A percentile compares a stretch with the other conserved stretches of the same genome.
These are phyloP conservation scores for Phylloscopus whistleri DNA, from an alignment of 2,113 vertebrate genomes.

Conservation along the genomic window DNA sequence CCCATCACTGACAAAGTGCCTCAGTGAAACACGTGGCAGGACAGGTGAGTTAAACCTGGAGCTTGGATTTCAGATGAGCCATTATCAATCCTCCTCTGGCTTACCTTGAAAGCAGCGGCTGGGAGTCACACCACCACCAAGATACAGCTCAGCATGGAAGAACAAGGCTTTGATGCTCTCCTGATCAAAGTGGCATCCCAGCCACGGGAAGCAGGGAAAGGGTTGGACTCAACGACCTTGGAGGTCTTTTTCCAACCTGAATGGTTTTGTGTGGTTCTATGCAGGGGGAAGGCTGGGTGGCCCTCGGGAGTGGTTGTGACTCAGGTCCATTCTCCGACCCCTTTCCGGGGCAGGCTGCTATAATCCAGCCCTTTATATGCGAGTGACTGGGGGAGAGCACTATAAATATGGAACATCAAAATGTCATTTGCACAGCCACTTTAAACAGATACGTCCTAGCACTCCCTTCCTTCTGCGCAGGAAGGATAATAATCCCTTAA, in stretches of 20 bases:
- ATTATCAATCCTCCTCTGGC: not conserved
- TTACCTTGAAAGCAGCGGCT: not conserved
- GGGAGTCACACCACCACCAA: accelerated
- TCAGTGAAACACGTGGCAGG: not conserved
- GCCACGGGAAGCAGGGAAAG: accelerated
- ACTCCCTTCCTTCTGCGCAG: not conserved
- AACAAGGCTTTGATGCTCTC: not conserved
- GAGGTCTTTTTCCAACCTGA: not conserved
- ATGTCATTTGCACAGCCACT: slow-evolving; percentile 36
- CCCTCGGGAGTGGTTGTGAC: not conserved
- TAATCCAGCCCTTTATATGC: slow-evolving; percentile 33
- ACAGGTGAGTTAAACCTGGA: not conserved
- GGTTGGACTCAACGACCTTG: not conserved
- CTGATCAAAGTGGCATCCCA: not conserved
- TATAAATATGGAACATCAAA: slow-evolving; percentile 46
- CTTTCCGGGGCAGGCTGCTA: not conserved
- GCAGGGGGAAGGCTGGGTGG: not conserved
- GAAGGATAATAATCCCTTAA: slow-evolving; percentile 59
- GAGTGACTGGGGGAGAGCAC: not conserved
- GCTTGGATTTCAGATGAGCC: not conserved
- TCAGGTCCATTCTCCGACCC: not conserved
- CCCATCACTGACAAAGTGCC: not conserved
- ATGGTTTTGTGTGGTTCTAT: not conserved
- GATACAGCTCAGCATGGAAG: not conserved
- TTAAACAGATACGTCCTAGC: not conserved